Conservation (phyloP, 2,113 vertebrate species). For the Chionodraco myersi region DNA sequence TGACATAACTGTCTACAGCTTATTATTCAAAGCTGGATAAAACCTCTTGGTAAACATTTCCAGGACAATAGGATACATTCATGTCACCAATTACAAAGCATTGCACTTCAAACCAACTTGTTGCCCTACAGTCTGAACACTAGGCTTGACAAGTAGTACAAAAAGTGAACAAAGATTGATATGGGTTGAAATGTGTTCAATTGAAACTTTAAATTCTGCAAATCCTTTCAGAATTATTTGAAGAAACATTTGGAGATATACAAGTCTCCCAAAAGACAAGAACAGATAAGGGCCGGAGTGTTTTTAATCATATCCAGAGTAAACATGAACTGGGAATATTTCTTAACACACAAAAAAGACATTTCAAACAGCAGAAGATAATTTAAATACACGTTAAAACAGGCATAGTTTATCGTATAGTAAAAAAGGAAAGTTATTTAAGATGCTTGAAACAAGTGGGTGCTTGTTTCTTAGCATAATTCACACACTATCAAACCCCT, state of each 20-base stretch:
- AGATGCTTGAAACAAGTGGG: background rate
- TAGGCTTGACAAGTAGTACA: background rate
- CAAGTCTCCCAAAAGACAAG: background rate
- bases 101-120: background rate
- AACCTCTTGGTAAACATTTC: background rate
- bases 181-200: too few relatives aligned
- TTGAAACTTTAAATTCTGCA: background rate
- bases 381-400: constrained; percentile 23
- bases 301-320: background rate
- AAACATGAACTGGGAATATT: background rate
- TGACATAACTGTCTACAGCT: background rate
- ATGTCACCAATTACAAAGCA: background rate
- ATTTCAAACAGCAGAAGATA: background rate
- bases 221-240: background rate
- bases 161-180: too few relatives aligned
- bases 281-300: background rate
- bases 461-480: background rate
- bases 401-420: background rate
- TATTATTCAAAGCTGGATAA: background rate
- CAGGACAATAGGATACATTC: too few relatives aligned
- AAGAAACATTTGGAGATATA: background rate
- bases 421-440: constrained; percentile 4
- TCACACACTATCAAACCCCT: background rate
- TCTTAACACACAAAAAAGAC: background rate
- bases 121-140: background rate